Evolutionary conservation across 2,113 vertebrate genomes (phyloP).

Genomic region (Desmodus rotundus): DNA sequence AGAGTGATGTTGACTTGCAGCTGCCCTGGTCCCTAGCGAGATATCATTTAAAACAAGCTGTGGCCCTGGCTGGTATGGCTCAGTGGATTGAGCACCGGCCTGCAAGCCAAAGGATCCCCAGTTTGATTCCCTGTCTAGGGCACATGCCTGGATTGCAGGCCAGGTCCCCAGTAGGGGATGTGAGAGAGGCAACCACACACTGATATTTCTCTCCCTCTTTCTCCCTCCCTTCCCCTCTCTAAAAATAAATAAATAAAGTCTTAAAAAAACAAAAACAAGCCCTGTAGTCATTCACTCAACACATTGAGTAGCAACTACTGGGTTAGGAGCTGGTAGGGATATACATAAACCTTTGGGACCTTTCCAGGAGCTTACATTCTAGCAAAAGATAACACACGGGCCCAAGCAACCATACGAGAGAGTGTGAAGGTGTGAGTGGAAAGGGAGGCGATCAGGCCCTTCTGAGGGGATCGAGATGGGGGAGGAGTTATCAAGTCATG

Average conservation of each 20-base stretch:
- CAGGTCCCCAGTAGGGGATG: no score
- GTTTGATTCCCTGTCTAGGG: no score
- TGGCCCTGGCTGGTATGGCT: no score
- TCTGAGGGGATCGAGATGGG: background rate
- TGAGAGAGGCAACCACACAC: no score
- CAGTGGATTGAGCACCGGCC: no score
- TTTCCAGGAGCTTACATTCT: background rate
- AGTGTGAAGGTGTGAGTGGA: background rate
- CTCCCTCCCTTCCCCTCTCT: no score
- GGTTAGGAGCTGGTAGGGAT: background rate
- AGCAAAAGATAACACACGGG: background rate
- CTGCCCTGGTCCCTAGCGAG: background rate
- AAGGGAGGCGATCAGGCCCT: rapidly evolving
- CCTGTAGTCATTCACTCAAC: background rate
- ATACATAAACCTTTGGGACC: background rate
- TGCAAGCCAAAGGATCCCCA: no score
- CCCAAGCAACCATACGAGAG: background rate
- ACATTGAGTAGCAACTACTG: background rate
- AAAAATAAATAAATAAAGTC: no score
- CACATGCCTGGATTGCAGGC: no score
- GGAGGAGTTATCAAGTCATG: background rate
- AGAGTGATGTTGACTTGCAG: background rate
- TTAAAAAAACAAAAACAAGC: background rate
- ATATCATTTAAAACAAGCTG: background rate
- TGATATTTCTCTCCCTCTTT: no score